These are phyloP conservation scores for Luscinia megarhynchos DNA, from an alignment of 2,797 vertebrate species.

Conservation along the genomic window DNA sequence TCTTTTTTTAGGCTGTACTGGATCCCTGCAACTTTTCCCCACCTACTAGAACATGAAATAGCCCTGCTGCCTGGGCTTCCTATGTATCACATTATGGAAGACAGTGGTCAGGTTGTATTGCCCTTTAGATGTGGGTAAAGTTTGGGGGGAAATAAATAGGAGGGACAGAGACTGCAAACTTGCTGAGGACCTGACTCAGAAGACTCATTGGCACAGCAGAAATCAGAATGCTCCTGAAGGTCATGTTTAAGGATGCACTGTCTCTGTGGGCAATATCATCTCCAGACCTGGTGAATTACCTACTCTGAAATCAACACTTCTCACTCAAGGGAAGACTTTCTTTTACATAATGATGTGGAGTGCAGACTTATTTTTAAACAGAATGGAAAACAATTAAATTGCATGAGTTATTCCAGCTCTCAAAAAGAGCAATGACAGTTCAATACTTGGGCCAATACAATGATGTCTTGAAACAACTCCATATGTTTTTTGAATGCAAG, in stretches of 20 bases:
- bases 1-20: neutral
- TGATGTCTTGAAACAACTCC: neutral
- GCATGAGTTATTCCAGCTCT: neutral
- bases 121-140: neutral
- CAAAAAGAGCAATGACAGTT: neutral
- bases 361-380: neutral
- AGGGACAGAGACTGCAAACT: neutral
- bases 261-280: neutral
- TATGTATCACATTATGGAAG: neutral
- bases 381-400: neutral
- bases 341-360: neutral
- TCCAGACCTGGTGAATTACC: neutral
- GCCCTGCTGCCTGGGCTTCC: neutral
- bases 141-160: accelerated
- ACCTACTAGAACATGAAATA: neutral
- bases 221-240: neutral
- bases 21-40: neutral
- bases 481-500: neutral
- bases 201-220: neutral
- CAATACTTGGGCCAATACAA: neutral
- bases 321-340: neutral
- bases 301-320: neutral
- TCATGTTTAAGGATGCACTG: neutral
- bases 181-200: neutral
- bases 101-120: neutral